These are phyloP conservation scores for Parus major DNA, from an alignment of 2,113 vertebrate genomes.

Conservation along the genomic window DNA sequence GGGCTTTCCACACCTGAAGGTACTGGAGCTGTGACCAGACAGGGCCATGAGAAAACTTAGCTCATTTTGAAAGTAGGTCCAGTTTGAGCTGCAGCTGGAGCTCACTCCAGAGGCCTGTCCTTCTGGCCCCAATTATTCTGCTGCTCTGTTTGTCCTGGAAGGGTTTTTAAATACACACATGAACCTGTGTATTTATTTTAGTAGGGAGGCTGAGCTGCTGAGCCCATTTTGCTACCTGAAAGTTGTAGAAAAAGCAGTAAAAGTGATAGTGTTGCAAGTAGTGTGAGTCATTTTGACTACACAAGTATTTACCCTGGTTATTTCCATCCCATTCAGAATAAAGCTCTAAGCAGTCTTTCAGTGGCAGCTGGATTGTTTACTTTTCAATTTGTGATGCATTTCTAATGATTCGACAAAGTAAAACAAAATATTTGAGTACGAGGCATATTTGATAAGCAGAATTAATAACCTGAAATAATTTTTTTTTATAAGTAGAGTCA, in stretches of 20 bases:
- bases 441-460: not conserved
- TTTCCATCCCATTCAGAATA: not conserved
- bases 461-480: not conserved
- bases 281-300: not conserved
- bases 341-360: not conserved
- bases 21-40: fast-evolving
- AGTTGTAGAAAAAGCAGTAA: not conserved
- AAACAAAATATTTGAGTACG: not conserved
- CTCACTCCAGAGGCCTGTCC: not conserved
- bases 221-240: not conserved
- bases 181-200: not conserved
- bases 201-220: not conserved
- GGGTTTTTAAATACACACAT: not conserved
- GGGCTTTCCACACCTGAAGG: not conserved
- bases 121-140: not conserved
- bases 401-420: not conserved
- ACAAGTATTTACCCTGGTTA: not conserved
- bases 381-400: not conserved
- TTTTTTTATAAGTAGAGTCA: not conserved
- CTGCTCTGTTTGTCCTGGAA: not conserved
- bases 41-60: not conserved
- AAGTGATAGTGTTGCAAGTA: not conserved
- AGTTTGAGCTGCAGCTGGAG: not conserved
- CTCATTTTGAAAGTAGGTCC: not conserved
- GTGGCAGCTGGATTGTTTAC: not conserved